Evolutionary conservation across 1,140 invertebrate species (phyloP), one percentile per base, ranked within the genome.

Genomic region (Andricus grossulariae): DNA sequence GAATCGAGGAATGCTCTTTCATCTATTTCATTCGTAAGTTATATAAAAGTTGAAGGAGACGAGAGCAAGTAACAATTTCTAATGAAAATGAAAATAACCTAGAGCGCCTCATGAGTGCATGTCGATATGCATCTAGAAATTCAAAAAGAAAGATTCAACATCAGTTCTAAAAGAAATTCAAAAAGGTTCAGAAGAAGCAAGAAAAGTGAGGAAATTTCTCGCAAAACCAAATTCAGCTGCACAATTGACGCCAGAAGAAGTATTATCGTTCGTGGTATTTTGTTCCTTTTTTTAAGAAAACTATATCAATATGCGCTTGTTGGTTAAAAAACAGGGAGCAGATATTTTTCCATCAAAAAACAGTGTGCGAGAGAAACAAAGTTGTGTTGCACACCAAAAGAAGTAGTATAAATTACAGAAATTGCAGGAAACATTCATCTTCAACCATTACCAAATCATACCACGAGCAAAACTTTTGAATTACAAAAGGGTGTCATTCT

Each of bases 101-200:
- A 8, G 1, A 4, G 21, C 18, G 54, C 18, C 18, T 57, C 2
- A 57, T 57, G 21, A 57, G 18, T 57, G n/a, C 54, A 6, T 57
- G 18, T 57, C n/a, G 54, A n/a, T 57, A 57, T 57, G 54, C 54
- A 57, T n/a, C 54, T 19, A 57, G 21, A 57, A 57, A 21, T 19
- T 57, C n/a, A n/a, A 18, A 21, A 57, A 57, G 21, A 57, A 57
- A 57, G 18, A 57, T 10, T 57, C 21, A n/a, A 19, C 18, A 57
- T 15, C n/a, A 11, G 54, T 57, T 57, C 19, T 57, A 19, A 57
- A 57, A 57, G 54, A 57, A 10, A 10, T 57, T 21, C 18, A 57
- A 57, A 19, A 57, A 21, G 18, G 54, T 55, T 11, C 54, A 11
- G 54, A 57, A 2, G 21, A 21, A 21, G 54, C 54, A 1, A 57